Evolutionary conservation across 2,113 vertebrate genomes (phyloP), one percentile per base, ranked within the genome.

Genomic region (Calidris pygmaea): DNA sequence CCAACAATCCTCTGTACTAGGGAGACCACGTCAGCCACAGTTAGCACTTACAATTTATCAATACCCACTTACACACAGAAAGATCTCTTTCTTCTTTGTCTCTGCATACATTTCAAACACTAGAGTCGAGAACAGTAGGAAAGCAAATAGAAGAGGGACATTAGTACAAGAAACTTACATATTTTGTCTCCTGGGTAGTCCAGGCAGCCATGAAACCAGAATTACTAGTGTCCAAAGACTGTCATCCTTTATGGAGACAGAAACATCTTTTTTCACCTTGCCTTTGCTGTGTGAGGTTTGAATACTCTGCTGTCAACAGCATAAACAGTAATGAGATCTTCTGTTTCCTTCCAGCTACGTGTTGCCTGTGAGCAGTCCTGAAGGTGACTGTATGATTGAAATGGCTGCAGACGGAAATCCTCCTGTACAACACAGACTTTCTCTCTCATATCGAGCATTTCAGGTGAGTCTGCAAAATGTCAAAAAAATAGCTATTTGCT

Each of bases 361-460:
- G 83, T 92, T 99, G 78, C 98, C 98, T 82, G 93, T 90, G 92
- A 96, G 93, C 94, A 98, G 88, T 96, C 94, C 97, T 82, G 95
- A 92, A 90, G 95, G 97, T 72, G 93, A 95, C 41, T 99, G 98
- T 94, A 87, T 98, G 97, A 98, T 99, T 98, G 98, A 99, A 98
- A 98, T 99, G 94, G 95, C 96, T 87, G 97, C 93, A 76, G 97
- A 97, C 95, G 97, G 98, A 97, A 97, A 97, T 92, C 91, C 97
- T 59, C 97, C 97, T 80, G 92, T 97, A 75, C 97, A 82, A 87
- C 97, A 97, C 41, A 96, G 97, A 96, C 98, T 98, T 77, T 92
- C 82, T 24, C 45, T 98, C 82, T 93, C 95, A 12, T 74, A 96
- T 59, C 76, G 4, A 24, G 17, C 73, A 93, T 98, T 98, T 96